phyloP scores from a whole-genome alignment of 1,140 invertebrate species.

The Apis dorsata region DNA sequence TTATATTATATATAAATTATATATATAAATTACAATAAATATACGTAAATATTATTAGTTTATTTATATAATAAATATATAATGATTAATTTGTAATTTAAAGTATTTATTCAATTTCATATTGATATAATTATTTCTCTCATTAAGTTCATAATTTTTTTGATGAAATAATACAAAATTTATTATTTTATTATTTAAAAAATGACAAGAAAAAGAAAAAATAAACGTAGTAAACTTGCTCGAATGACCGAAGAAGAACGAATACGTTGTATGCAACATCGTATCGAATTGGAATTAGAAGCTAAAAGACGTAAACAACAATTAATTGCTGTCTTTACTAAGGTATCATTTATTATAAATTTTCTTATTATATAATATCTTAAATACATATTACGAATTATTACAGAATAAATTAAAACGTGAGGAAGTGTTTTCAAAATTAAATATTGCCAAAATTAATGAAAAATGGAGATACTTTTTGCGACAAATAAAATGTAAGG shows the following conservation, averaged over 20 bases:
- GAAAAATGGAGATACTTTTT: constrained; percentile 89
- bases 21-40: background rate
- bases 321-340: constrained; percentile 87
- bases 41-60: background rate
- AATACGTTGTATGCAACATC: constrained; percentile 87
- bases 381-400: constrained; percentile 4
- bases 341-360: constrained; percentile 80
- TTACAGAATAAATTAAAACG: constrained; percentile 88
- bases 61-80: background rate
- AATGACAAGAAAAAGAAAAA: constrained; percentile 50
- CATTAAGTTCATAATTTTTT: background rate
- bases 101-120: background rate
- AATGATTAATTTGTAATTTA: background rate
- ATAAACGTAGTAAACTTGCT: constrained; percentile 78
- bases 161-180: background rate
- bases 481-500: constrained; percentile 86
- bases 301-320: constrained; percentile 87
- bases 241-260: constrained; percentile 91
- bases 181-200: background rate
- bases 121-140: background rate
- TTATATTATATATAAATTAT: background rate
- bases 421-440: constrained; percentile 87
- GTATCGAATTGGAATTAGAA: constrained; percentile 89
- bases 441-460: constrained; percentile 91
- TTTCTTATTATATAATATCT: constrained; percentile 8